Percentiles rank a stretch among this genome's conserved stretches.
Conservation (phyloP, 2,797 vertebrate species). For the Platyrinchus mystaceus region DNA sequence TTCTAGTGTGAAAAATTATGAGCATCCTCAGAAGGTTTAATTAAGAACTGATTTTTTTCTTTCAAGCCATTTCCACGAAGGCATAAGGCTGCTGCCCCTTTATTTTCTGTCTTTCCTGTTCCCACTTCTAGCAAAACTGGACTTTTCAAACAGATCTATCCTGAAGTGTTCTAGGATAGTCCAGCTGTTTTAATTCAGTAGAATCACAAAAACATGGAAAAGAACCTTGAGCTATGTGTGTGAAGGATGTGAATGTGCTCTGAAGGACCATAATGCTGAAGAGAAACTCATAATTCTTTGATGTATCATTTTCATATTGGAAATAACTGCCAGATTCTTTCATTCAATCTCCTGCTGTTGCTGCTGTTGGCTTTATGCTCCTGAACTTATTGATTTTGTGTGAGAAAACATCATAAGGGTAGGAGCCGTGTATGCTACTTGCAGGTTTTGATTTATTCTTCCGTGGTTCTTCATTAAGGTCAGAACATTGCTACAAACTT, state of each 20-base stretch:
- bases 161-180: background rate
- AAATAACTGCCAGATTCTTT: background rate
- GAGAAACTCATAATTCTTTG: background rate
- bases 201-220: background rate
- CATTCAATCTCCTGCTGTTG: background rate
- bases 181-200: background rate
- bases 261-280: background rate
- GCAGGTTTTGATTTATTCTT: background rate
- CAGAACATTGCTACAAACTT: background rate
- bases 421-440: background rate
- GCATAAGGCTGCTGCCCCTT: background rate
- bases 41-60: background rate
- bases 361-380: background rate
- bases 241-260: background rate
- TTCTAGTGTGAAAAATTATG: background rate
- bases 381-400: background rate
- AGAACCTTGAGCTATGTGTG: background rate
- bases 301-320: background rate
- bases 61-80: background rate
- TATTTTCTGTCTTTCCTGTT: background rate
- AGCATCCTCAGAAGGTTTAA: background rate
- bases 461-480: background rate
- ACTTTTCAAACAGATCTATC: background rate
- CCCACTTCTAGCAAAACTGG: background rate
- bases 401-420: background rate